Conservation (phyloP, 2,797 vertebrate genomes). For the Cygnus olor region DNA sequence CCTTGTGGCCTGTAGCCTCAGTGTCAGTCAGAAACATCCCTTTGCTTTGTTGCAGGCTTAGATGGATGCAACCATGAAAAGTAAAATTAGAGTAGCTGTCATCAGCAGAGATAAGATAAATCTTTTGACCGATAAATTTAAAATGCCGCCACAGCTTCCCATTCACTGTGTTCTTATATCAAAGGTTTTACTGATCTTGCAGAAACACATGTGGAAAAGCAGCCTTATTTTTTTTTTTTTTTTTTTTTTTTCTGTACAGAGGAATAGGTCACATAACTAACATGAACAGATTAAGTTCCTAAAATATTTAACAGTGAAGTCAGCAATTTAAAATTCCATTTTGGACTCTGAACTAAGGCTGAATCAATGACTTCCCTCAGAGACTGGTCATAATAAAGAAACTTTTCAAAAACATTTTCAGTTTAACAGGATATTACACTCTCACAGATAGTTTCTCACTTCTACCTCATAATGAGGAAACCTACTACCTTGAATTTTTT, state of each 20-base stretch:
- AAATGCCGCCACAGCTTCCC: not conserved
- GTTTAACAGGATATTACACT: not conserved
- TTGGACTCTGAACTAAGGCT: not conserved
- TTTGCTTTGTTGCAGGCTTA: not conserved
- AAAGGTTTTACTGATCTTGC: not conserved
- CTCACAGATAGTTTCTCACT: not conserved
- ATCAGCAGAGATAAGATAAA: not conserved
- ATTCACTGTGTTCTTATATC: not conserved
- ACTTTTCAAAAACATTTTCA: not conserved
- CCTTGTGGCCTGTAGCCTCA: not conserved
- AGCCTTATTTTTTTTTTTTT: not conserved
- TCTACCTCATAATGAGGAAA: not conserved
- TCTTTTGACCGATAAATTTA: not conserved
- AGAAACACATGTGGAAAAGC: not conserved
- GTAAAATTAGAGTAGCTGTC: not conserved
- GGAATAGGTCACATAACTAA: not conserved
- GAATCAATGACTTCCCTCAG: not conserved
- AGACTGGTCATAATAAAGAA: not conserved
- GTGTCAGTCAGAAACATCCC: not conserved
- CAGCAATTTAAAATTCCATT: conserved; percentile 15
- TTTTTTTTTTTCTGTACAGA: not conserved
- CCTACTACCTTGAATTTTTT: not conserved
- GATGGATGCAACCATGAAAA: not conserved
- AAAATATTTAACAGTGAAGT: conserved; percentile 22
- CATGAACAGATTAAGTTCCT: not conserved